Percentiles rank a stretch among this genome's conserved stretches.
Conservation (phyloP, 2,888 invertebrate species). For the Pegoplata infirma region DNA sequence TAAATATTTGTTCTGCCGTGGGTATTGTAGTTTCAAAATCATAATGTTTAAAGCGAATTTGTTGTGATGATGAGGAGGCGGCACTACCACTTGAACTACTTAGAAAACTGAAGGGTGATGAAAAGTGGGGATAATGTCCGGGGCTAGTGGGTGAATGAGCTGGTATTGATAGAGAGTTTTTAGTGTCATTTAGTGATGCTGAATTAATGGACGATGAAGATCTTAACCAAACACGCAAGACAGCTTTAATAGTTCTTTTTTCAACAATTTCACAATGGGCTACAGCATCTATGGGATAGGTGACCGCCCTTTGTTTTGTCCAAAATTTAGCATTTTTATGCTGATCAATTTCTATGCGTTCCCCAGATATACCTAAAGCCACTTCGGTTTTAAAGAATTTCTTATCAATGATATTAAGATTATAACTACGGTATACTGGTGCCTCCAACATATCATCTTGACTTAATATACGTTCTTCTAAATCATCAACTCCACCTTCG, state of each 20-base stretch:
- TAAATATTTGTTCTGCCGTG: slow-evolving; percentile 89
- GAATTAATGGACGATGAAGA: slow-evolving; percentile 72
- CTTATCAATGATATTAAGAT: slow-evolving; percentile 88
- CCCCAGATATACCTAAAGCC: slow-evolving; percentile 91
- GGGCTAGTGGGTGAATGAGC: slow-evolving; percentile 73
- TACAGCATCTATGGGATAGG: slow-evolving; percentile 91
- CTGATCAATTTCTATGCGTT: slow-evolving; percentile 93
- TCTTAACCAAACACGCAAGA: slow-evolving; percentile 85
- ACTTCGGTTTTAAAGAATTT: slow-evolving; percentile 90
- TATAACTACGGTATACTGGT: slow-evolving; percentile 90
- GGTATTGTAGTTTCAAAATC: slow-evolving; percentile 91
- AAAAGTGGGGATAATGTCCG: slow-evolving; percentile 70
- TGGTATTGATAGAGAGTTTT: slow-evolving; percentile 57
- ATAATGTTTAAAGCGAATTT: slow-evolving; percentile 87
- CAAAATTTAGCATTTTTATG: slow-evolving; percentile 83
- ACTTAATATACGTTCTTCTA: slow-evolving; percentile 84
- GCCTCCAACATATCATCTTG: slow-evolving; percentile 91
- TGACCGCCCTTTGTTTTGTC: slow-evolving; percentile 87
- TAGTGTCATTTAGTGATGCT: slow-evolving; percentile 40
- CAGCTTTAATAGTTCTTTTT: slow-evolving; percentile 84
- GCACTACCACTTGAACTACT: slow-evolving; percentile 62
- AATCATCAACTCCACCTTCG: slow-evolving; percentile 77
- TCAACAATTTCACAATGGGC: slow-evolving; percentile 92
- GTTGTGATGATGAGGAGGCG: slow-evolving; percentile 66
- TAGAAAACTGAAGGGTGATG: slow-evolving; percentile 68